phyloP scores from a whole-genome alignment of 2,888 invertebrate genomes.

The Hydropsyche betteni region DNA sequence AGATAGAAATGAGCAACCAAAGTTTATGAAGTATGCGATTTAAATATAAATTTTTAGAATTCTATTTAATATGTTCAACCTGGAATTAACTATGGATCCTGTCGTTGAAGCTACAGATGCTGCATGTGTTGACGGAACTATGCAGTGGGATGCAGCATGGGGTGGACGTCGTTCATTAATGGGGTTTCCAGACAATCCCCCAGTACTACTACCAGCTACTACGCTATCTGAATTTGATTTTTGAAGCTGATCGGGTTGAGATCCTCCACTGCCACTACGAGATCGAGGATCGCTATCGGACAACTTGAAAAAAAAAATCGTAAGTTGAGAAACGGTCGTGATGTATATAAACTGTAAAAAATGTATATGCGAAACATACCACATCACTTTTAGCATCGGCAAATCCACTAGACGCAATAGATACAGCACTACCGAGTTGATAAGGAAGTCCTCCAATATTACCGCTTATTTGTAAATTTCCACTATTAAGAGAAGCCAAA shows the following conservation, averaged over 20 bases:
- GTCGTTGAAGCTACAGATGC: conserved; percentile 20
- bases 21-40: background rate
- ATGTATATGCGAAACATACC: conserved; percentile 52
- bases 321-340: background rate
- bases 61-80: background rate
- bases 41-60: background rate
- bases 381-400: conserved; percentile 54
- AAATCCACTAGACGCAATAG: conserved; percentile 52
- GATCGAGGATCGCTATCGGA: conserved; percentile 55
- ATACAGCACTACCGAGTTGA: conserved; percentile 48
- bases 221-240: conserved; percentile 60
- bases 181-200: conserved; percentile 12
- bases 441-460: conserved; percentile 32
- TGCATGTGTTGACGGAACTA: conserved; percentile 52
- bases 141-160: conserved; percentile 55
- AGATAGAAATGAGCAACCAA: background rate
- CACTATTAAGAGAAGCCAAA: conserved; percentile 65
- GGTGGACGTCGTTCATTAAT: conserved; percentile 52
- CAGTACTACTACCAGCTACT: conserved; percentile 54
- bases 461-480: background rate
- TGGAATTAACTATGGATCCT: conserved; percentile 8
- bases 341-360: background rate
- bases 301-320: conserved; percentile 51
- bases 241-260: conserved; percentile 51
- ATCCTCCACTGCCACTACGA: conserved; percentile 55